Base-by-base conservation (phyloP, 2,888 invertebrate species). In the Lagria hirta region DNA sequence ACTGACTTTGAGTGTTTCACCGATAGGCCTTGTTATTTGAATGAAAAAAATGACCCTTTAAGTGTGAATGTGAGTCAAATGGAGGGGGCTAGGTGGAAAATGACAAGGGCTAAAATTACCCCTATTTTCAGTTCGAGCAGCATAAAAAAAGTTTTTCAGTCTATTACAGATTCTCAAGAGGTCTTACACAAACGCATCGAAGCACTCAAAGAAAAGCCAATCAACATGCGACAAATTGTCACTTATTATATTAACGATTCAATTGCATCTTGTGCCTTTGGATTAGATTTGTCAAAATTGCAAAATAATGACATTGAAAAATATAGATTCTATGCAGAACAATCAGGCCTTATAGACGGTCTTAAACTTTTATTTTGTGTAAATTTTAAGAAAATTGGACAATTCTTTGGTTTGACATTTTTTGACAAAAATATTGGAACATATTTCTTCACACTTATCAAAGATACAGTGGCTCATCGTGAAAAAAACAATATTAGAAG, bases 81-180 rank as follows among this genome's bases (percentile, higher is more conserved):
- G 7, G 17, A 21, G 10, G 38, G n/a, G 57, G 65, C 2, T 72
- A 77, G 30, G 69, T 77, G 5, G 65, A 71, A 12, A 18, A 62
- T 29, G 26, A 61, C 43, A 71, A 42, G 43, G 63, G 1, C 68
- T 69, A 0, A 61, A 59, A 11, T 45, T 56, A 26, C 36, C 51
- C 7, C 29, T 6, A 14, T 21, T 8, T 38, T 38, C 4, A 12
- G 29, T 8, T 13, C 30, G 4, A 30, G 29, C n/a, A 38, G 22
- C 8, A 18, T 38, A 12, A 21, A 22, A 12, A 29, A 8, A 7
- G 30, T 29, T 20, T 38, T 29, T 22, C 12, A 34, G 14, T 22
- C 23, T 29, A 4, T 13, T 4, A 12, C 13, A 6, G 8, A 29
- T 7, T n/a, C 7, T 18, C 32, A 64, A 3, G 56, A 65, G 52